Base-by-base conservation (phyloP, 2,113 vertebrate genomes). In the Vireo altiloquus region DNA sequence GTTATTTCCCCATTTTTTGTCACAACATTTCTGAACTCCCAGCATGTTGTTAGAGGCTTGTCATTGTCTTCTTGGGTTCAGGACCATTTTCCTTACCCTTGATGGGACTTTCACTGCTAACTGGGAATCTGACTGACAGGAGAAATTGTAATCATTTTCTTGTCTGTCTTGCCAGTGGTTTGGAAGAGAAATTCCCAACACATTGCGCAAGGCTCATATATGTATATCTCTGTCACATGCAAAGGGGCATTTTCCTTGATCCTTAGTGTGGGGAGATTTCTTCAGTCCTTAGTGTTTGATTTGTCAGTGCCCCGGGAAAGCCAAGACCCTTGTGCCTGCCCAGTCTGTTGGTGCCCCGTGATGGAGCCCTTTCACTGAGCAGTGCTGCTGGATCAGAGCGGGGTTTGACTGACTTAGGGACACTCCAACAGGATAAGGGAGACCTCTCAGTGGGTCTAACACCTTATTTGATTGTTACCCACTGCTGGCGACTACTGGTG, bases 281-380 rank as follows among this genome's bases (percentile, higher is more conserved):
- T 37, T 60, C 72, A 68, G 31, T 25, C 9, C 37, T 37, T 27
- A 7, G 9, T 33, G 35, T 74, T 31, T 52, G 53, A 20, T 77
- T 44, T 52, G 53, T 52, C 21, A 15, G 53, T 60, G 53, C 14
- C 21, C 37, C 53, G 33, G 39, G 63, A 33, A 37, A 69, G 54
- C 27, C 0, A 4, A 44, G 46, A 35, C 33, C 44, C 53, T 44
- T 37, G 71, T 22, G 8, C 27, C 27, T 0, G 0, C 2, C 9
- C 71, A 33, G 50, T 31, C 33, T 37, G 18, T 10, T 68, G 72
- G 53, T 37, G 37, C 42, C 14, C 44, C 7, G 0, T 15, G 27
- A 17, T 1, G 20, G 17, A 59, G 31, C 23, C 37, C 63, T 52
- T 44, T 33, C 63, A 25, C 46, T 37, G 53, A 13, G 31, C 53